Base-by-base conservation (phyloP, 1,140 invertebrate genomes). In the Drosophila paulistorum region DNA sequence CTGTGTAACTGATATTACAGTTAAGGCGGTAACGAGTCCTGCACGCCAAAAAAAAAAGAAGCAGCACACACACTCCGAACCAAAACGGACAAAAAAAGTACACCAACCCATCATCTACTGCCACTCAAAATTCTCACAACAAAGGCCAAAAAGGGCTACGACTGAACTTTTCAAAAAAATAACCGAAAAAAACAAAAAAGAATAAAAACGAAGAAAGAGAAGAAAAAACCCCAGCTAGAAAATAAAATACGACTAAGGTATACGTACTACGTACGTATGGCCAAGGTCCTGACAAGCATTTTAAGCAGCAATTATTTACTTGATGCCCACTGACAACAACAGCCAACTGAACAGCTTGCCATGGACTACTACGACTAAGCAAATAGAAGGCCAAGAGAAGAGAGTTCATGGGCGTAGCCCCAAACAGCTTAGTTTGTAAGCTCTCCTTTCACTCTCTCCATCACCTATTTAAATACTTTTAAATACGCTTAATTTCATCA, bases 301-400 rank as follows among this genome's bases (percentile, higher is more conserved):
- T 90, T 90, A 90, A 90, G 71, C 86, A 90, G 86, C 86, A 90
- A 90, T 90, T 90, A 90, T 90, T 90, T 90, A 77, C 86, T 78
- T 81, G 79, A 86, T 86, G 77, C 70, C 77, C 68, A 90, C 86
- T 86, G 82, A 86, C 82, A 86, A 85, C 69, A 81, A 67, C 72
- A 84, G 69, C 66, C 63, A 74, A 5, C 58, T 73, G 58, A 42
- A 14, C 33, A 57, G 14, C 58, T 54, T 41, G 48, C 63, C 26
- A 14, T 37, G 17, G 57, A 59, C 57, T 37, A 37, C n/a, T 37
- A 59, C n/a, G 45, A 23, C 45, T 37, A 59, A 59, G 35, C 14
- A 59, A 33, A 59, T 33, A 65, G 62, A 51, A 51, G 42, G 62
- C 57, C n/a, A 77, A 61, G 65, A 51, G 61, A 65, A 42, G 23